A percentile compares a stretch with the other conserved stretches of the same genome.
Conservation (phyloP, 2,888 invertebrate species). For the Aricia artaxerxes region DNA sequence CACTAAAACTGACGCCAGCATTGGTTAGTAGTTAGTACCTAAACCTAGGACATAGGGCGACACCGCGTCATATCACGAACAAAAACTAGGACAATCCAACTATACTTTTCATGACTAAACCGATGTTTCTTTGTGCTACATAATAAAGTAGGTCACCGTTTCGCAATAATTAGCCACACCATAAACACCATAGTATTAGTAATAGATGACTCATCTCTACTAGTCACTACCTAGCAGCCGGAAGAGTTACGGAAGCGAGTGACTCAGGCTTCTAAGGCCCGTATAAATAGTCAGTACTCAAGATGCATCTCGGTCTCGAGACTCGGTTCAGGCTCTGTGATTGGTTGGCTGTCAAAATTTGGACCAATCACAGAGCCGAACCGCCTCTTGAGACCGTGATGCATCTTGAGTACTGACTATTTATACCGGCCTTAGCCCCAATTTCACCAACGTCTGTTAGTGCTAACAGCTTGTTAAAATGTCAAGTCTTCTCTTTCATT, state of each 20-base stretch:
- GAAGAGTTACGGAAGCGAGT: constrained; percentile 45
- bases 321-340: too few relatives aligned
- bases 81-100: neutral
- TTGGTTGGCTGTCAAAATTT: too few relatives aligned
- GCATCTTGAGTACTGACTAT: too few relatives aligned
- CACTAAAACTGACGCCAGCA: neutral
- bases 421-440: too few relatives aligned
- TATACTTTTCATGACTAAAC: neutral
- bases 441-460: too few relatives aligned
- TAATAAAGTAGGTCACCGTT: constrained; percentile 7
- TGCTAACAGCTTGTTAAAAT: too few relatives aligned
- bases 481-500: too few relatives aligned
- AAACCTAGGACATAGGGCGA: neutral
- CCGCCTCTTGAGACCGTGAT: too few relatives aligned
- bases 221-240: constrained; percentile 37
- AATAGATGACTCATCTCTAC: constrained; percentile 28
- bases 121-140: constrained; percentile 10
- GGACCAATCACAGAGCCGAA: too few relatives aligned
- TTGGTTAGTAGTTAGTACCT: neutral
- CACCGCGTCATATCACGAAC: neutral
- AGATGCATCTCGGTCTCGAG: too few relatives aligned
- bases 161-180: constrained; percentile 15
- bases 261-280: constrained; percentile 40
- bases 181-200: constrained; percentile 17
- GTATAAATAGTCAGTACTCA: too few relatives aligned